A percentile compares a stretch with the other conserved stretches of the same genome.
Evolutionary conservation across 2,888 invertebrate species (phyloP).

Genomic region (Laothoe populi): DNA sequence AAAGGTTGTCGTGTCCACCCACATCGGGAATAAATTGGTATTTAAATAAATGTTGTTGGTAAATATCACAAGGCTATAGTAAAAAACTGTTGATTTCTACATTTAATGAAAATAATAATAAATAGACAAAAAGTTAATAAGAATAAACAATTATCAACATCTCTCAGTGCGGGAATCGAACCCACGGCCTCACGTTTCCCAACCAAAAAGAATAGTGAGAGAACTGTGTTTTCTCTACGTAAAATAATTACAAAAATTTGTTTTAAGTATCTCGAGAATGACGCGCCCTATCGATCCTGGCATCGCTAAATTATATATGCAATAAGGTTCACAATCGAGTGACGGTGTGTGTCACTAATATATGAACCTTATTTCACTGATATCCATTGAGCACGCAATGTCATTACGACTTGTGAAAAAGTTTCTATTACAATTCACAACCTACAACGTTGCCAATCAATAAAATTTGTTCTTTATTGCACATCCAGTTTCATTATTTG

Average conservation of each 20-base stretch:
- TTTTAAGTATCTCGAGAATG: conserved; percentile 2
- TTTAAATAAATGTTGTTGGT: not conserved
- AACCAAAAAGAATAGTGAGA: too few species aligned
- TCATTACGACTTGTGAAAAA: too few species aligned
- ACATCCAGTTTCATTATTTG: not conserved
- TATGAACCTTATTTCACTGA: too few species aligned
- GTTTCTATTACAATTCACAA: conserved; percentile 12
- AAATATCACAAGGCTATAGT: conserved; percentile 14
- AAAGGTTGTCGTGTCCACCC: conserved; percentile 22
- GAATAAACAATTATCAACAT: not conserved
- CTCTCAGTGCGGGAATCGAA: too few species aligned
- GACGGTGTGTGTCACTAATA: too few species aligned
- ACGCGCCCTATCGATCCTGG: not conserved
- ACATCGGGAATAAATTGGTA: conserved; percentile 9
- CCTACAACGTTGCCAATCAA: not conserved
- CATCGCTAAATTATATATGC: not conserved
- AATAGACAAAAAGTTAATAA: not conserved
- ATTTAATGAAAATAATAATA: not conserved
- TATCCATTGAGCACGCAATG: too few species aligned
- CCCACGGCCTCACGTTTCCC: too few species aligned
- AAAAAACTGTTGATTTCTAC: not conserved
- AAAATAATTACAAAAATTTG: not conserved
- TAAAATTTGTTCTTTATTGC: conserved; percentile 11
- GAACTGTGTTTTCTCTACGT: too few species aligned
- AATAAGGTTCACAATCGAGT: not conserved